Evolutionary conservation across 2,797 vertebrate genomes (phyloP).

Genomic region (Oryzias sinensis): DNA sequence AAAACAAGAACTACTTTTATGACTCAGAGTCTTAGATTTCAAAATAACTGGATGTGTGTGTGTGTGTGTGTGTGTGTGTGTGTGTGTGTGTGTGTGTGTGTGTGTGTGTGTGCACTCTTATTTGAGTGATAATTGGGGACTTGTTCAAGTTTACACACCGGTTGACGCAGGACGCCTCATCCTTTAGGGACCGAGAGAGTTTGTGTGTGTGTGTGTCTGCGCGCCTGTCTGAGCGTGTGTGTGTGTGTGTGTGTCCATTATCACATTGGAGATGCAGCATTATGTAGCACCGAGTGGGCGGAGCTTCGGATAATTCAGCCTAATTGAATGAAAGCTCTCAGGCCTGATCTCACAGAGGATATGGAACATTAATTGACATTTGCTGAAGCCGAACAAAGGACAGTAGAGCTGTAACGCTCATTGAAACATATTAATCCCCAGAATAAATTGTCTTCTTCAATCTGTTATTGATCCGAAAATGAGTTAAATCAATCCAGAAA

Average conservation of each 20-base stretch:
- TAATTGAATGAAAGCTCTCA: slow-evolving; percentile 76
- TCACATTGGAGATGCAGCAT: slow-evolving; percentile 65
- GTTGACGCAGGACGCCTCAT: too few relatives aligned
- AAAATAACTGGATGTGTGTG: not conserved
- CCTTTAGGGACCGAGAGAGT: too few relatives aligned
- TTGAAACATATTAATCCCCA: slow-evolving; percentile 70
- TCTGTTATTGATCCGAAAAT: slow-evolving; percentile 64
- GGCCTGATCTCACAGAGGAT: slow-evolving; percentile 68
- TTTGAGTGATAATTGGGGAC: too few relatives aligned
- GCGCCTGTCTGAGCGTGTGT: too few relatives aligned
- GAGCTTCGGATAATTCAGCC: slow-evolving; percentile 68
- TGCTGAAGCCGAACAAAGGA: slow-evolving; percentile 77
- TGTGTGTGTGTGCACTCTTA: too few relatives aligned
- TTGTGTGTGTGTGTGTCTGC: too few relatives aligned
- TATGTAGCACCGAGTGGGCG: slow-evolving; percentile 65
- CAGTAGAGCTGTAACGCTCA: slow-evolving; percentile 65
- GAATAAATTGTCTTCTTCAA: slow-evolving; percentile 66
- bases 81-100: too few relatives aligned
- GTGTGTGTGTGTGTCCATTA: slow-evolving; percentile 40
- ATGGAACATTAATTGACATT: slow-evolving; percentile 80
- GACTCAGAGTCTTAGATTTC: not conserved
- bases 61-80: too few relatives aligned
- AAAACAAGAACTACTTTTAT: too few relatives aligned
- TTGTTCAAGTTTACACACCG: too few relatives aligned
- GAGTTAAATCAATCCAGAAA: slow-evolving; percentile 59